A percentile compares a stretch with the other conserved stretches of the same genome.
Evolutionary conservation across 1,140 invertebrate genomes (phyloP).

Genomic region (Acyrthosiphon pisum): DNA sequence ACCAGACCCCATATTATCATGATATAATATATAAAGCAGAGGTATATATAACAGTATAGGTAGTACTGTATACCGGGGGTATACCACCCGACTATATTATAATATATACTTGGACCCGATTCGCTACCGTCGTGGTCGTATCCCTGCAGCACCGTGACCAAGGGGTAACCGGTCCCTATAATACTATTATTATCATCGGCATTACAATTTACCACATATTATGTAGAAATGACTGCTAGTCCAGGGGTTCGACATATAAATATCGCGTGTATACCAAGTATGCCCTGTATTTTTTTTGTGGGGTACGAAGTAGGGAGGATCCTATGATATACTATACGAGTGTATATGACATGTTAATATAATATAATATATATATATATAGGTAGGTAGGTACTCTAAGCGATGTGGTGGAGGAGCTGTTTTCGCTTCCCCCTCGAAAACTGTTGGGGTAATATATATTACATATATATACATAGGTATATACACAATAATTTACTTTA

Average conservation of each 20-base stretch:
- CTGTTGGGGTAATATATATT: background rate
- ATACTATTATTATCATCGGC: background rate
- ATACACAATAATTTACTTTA: background rate
- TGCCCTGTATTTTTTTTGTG: background rate
- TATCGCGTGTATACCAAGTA: background rate
- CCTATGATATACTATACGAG: background rate
- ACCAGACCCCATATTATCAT: background rate
- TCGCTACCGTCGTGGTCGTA: background rate
- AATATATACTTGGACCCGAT: background rate
- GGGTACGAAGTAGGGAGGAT: background rate
- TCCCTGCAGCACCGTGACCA: background rate
- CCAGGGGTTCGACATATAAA: background rate
- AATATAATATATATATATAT: background rate
- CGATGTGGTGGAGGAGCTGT: background rate
- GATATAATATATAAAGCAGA: background rate
- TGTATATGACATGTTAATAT: background rate
- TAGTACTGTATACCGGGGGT: no score
- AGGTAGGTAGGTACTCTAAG: background rate
- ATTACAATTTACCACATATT: background rate
- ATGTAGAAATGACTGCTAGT: no score
- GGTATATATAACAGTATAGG: background rate
- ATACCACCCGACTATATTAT: background rate
- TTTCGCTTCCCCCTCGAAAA: background rate
- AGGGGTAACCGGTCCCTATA: background rate
- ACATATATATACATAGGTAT: background rate